phyloP scores from a whole-genome alignment of 1,140 invertebrate genomes.

The Camponotus floridanus region DNA sequence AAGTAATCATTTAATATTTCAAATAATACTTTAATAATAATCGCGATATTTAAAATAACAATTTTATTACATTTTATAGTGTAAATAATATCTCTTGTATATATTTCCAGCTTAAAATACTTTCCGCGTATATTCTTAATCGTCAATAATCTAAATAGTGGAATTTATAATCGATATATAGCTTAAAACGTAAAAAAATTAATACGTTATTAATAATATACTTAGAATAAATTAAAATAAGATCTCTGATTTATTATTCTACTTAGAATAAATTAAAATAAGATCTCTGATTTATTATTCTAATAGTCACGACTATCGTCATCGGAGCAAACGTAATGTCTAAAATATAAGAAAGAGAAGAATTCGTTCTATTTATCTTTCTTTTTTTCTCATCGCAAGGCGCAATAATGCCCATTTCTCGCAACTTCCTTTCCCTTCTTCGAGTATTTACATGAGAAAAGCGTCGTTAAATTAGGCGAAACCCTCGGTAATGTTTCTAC shows the following conservation, averaged over 20 bases:
- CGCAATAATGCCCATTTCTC: constrained; percentile 39
- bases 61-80: background rate
- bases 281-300: background rate
- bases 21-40: background rate
- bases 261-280: constrained; percentile 1
- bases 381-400: background rate
- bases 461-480: constrained; percentile 67
- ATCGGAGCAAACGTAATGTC: background rate
- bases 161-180: constrained; percentile 3
- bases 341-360: background rate
- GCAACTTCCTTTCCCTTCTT: constrained; percentile 30
- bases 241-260: background rate
- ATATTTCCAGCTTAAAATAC: constrained; percentile 24
- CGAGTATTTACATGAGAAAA: constrained; percentile 67
- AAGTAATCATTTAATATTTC: constrained; percentile 11
- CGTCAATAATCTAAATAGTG: background rate
- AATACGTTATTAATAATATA: constrained; percentile 14
- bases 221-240: background rate
- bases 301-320: background rate
- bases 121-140: constrained; percentile 14
- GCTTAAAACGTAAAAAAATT: background rate
- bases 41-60: constrained; percentile 1
- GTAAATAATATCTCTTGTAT: background rate
- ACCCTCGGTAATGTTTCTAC: constrained; percentile 49
- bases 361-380: constrained; percentile 19